Conservation (phyloP, 2,888 invertebrate species). For the Mellilla xanthometata region DNA sequence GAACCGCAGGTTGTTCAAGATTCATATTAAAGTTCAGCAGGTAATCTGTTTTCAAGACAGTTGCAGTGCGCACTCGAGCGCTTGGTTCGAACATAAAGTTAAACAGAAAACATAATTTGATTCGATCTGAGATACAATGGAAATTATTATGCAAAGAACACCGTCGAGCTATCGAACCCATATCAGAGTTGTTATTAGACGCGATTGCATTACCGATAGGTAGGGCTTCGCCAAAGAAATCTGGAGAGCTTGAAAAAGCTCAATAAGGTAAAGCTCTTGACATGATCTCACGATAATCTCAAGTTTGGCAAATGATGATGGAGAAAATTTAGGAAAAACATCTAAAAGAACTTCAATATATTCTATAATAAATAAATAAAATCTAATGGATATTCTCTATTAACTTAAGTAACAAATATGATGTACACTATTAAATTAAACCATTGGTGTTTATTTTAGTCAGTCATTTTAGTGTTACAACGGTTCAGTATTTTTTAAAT, state of each 20-base stretch:
- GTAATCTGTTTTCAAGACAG: constrained; percentile 7
- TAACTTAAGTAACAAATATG: no score
- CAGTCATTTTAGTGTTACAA: no score
- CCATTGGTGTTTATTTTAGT: no score
- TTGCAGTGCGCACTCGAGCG: constrained; percentile 5
- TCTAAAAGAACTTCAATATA: no score
- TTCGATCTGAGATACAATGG: constrained; percentile 42
- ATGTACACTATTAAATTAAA: no score
- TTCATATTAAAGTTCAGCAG: neutral
- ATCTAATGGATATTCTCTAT: no score
- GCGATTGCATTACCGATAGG: constrained; percentile 62
- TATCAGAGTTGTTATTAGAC: constrained; percentile 59
- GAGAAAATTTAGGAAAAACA: no score
- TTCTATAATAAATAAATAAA: no score
- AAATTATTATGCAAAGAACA: constrained; percentile 60
- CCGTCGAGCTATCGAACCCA: constrained; percentile 55
- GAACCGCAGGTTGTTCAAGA: neutral
- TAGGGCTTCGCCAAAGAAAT: constrained; percentile 10
- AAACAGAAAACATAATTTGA: constrained; percentile 26
- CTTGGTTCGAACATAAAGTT: constrained; percentile 15
- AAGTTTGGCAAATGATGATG: constrained; percentile 2
- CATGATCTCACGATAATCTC: constrained; percentile 6
- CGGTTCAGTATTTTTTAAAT: no score
- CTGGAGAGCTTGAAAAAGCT: constrained; percentile 15
- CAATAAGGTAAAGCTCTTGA: constrained; percentile 5